Base-by-base conservation (phyloP, 2,888 invertebrate genomes). In the Peribatodes rhomboidaria region DNA sequence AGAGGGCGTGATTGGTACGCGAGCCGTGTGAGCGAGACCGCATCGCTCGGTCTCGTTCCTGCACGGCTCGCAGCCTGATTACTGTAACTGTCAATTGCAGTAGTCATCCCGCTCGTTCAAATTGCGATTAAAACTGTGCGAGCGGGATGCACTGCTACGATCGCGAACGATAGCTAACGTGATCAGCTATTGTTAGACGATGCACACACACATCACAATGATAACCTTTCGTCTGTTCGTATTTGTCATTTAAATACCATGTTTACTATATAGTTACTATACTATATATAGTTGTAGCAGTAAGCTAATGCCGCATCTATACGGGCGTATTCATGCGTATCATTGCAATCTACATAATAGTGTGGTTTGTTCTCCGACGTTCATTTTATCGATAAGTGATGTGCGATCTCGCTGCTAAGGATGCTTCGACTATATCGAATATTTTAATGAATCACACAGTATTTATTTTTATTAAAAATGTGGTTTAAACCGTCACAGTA, bases 191-290 rank as follows among this genome's bases (percentile, higher is more conserved):
- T n/a, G 18, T 69, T 70, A 58, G 61, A 65, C 64, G 73, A 73
- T 71, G 76, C 67, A 71, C 13, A 49, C 49, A 8, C 11, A 10
- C 73, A 67, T 76, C 69, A 67, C 75, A 73, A 67, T 69, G n/a
- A 72, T 75, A 69, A 68, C 69, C 71, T 66, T n/a, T 74, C 63
- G 61, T 71, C 69, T 67, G 72, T 76, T 74, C 73, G 74, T 73
- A 75, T 72, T 70, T 41, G 73, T 76, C 73, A 72, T 72, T 73
- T 68, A 70, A 71, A 72, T 70, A 65, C 65, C 71, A 53, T 55
- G n/a, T 10, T 50, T 61, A 56, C 50, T 62, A 69, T 35, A 10
- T 10, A 42, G 10, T 18, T 18, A 18, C 44, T 22, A 6, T 63
- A 62, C 27, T 47, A 27, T 27, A 27, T 27, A 27, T 27, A 47